Evolutionary conservation across 2,888 invertebrate species (phyloP).

Genomic region (Rhagonycha lutea): DNA sequence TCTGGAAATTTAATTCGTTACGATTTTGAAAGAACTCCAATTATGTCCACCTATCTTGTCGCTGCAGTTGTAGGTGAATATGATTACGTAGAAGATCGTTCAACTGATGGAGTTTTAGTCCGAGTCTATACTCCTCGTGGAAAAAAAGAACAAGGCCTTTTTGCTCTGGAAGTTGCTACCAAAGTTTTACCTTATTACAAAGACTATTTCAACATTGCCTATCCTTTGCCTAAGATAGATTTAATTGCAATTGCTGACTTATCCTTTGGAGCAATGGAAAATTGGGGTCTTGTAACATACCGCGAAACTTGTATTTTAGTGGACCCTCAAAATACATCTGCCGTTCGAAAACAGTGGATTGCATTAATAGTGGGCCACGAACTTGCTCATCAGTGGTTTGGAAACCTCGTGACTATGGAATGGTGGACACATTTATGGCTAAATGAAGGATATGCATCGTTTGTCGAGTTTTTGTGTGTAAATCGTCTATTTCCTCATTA

Average conservation of each 20-base stretch:
- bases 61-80: slow-evolving; percentile 94
- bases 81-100: slow-evolving; percentile 85
- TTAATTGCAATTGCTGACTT: slow-evolving; percentile 95
- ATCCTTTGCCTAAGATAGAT: slow-evolving; percentile 95
- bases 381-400: slow-evolving; percentile 97
- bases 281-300: slow-evolving; percentile 93
- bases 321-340: slow-evolving; percentile 87
- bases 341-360: slow-evolving; percentile 80
- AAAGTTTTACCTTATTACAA: slow-evolving; percentile 92
- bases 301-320: slow-evolving; percentile 87
- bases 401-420: slow-evolving; percentile 96
- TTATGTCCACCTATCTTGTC: slow-evolving; percentile 94
- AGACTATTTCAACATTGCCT: slow-evolving; percentile 90
- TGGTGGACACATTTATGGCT: slow-evolving; percentile 98
- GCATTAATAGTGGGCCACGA: slow-evolving; percentile 90
- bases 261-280: slow-evolving; percentile 95
- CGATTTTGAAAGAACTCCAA: slow-evolving; percentile 81
- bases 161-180: slow-evolving; percentile 87
- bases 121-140: slow-evolving; percentile 85
- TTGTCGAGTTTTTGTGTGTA: slow-evolving; percentile 93
- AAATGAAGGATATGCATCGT: slow-evolving; percentile 86
- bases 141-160: slow-evolving; percentile 88
- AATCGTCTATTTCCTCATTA: slow-evolving; percentile 91
- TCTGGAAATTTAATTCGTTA: slow-evolving; percentile 36
- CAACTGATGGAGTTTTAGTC: slow-evolving; percentile 78